phyloP scores from a whole-genome alignment of 2,888 invertebrate species.

The Meteorus cinctellus region DNA sequence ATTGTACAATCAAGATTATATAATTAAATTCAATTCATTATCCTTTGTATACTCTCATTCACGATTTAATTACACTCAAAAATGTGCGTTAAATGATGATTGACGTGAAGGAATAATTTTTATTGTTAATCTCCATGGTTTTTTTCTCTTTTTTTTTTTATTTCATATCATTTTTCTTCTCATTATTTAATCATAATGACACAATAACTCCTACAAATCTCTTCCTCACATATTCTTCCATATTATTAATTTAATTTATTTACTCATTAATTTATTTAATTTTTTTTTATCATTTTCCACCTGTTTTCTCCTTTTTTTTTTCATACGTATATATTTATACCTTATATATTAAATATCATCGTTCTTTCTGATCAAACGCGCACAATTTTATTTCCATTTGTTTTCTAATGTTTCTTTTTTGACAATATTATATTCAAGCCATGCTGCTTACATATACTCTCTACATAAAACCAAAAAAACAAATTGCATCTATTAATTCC shows the following conservation, averaged over 20 bases:
- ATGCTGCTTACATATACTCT: conserved; percentile 29
- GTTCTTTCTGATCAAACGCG: conserved; percentile 34
- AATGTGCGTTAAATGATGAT: conserved; percentile 49
- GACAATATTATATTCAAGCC: conserved; percentile 39
- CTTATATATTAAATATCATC: conserved; percentile 31
- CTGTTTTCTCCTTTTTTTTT: conserved; percentile 14
- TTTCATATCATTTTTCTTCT: background rate
- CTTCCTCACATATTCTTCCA: background rate
- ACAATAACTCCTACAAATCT: background rate
- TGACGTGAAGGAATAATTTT: conserved; percentile 48
- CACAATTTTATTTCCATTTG: conserved; percentile 20
- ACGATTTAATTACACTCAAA: conserved; percentile 40
- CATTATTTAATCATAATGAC: background rate
- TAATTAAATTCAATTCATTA: conserved; percentile 41
- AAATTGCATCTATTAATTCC: background rate
- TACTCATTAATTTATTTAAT: conserved; percentile 1
- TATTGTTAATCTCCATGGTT: conserved; percentile 22
- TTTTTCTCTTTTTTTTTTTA: background rate
- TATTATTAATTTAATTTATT: background rate
- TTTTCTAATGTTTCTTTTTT: background rate
- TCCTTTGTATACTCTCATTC: conserved; percentile 22
- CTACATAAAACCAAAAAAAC: background rate
- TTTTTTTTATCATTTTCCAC: background rate
- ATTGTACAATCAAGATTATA: conserved; percentile 41
- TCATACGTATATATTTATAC: conserved; percentile 41